phyloP scores from a whole-genome alignment of 92 coral and sea anemone species.

The Micromussa lordhowensis region DNA sequence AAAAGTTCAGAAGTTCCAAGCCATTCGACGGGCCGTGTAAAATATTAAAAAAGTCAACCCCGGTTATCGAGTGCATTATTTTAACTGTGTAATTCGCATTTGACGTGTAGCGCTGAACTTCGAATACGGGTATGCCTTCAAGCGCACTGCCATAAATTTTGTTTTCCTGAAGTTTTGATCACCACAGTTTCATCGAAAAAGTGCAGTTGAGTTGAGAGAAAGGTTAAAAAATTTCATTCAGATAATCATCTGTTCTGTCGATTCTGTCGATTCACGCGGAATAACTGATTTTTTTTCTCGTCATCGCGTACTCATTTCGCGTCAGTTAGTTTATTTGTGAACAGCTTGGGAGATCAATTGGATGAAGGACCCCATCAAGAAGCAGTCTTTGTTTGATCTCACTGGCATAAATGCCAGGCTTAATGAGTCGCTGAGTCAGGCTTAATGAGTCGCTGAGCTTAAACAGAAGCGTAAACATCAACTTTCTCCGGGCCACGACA shows the following conservation, averaged over 20 bases:
- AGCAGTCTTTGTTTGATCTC: slow-evolving; percentile 37
- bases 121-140: slow-evolving; percentile 63
- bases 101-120: slow-evolving; percentile 77
- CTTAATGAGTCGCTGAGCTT: too few relatives aligned
- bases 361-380: slow-evolving; percentile 10
- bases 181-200: slow-evolving; percentile 67
- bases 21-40: slow-evolving; percentile 67
- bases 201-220: slow-evolving; percentile 37
- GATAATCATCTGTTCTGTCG: slow-evolving; percentile 25
- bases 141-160: slow-evolving; percentile 64
- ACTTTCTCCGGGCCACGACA: slow-evolving; percentile 20
- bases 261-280: too few relatives aligned
- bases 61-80: slow-evolving; percentile 36
- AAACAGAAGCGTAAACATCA: slow-evolving; percentile 6
- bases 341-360: slow-evolving; percentile 32
- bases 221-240: slow-evolving; percentile 25
- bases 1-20: slow-evolving; percentile 55
- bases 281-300: not conserved
- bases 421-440: slow-evolving; percentile 23
- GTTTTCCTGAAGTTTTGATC: slow-evolving; percentile 62
- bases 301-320: slow-evolving; percentile 39
- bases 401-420: slow-evolving; percentile 43
- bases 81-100: slow-evolving; percentile 76
- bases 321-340: slow-evolving; percentile 53
- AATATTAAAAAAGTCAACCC: slow-evolving; percentile 55